A percentile compares a stretch with the other conserved stretches of the same genome.
These are phyloP conservation scores for Sciurus carolinensis DNA, from an alignment of 2,797 vertebrate species.

Conservation along the genomic window DNA sequence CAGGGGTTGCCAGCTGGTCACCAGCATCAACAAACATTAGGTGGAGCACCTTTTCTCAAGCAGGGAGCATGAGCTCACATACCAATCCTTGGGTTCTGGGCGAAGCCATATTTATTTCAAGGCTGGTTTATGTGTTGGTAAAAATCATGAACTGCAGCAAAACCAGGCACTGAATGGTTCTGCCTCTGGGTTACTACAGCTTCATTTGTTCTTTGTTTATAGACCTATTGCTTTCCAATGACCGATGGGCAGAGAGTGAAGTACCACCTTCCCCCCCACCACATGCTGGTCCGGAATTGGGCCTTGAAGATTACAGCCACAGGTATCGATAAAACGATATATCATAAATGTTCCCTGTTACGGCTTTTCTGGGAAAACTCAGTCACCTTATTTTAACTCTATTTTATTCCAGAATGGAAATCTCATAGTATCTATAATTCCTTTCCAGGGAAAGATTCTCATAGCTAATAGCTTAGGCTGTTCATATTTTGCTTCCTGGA, in stretches of 20 bases:
- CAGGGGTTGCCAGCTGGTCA: neutral
- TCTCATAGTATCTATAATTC: constrained; percentile 57
- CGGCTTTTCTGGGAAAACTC: constrained; percentile 59
- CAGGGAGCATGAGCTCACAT: neutral
- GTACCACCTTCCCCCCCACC: constrained; percentile 89
- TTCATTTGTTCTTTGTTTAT: constrained; percentile 79
- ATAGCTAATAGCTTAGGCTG: neutral
- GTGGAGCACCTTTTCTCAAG: neutral
- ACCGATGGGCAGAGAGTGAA: constrained; percentile 88
- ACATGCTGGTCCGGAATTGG: constrained; percentile 88
- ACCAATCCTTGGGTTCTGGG: neutral
- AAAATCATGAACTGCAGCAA: constrained; percentile 31
- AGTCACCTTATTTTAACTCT: constrained; percentile 72
- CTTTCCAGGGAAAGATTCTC: constrained; percentile 53
- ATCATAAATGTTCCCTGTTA: neutral
- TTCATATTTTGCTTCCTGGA: constrained; percentile 36
- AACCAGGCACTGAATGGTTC: neutral
- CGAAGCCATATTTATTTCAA: constrained; percentile 68
- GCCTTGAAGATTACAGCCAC: constrained; percentile 88
- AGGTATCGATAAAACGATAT: constrained; percentile 86
- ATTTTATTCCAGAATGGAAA: constrained; percentile 64
- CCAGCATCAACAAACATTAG: neutral
- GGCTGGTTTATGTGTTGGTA: constrained; percentile 64
- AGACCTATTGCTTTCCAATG: constrained; percentile 84
- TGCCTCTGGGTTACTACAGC: constrained; percentile 23